Base-by-base conservation (phyloP, 1,140 invertebrate genomes). In the Sipha flava region DNA sequence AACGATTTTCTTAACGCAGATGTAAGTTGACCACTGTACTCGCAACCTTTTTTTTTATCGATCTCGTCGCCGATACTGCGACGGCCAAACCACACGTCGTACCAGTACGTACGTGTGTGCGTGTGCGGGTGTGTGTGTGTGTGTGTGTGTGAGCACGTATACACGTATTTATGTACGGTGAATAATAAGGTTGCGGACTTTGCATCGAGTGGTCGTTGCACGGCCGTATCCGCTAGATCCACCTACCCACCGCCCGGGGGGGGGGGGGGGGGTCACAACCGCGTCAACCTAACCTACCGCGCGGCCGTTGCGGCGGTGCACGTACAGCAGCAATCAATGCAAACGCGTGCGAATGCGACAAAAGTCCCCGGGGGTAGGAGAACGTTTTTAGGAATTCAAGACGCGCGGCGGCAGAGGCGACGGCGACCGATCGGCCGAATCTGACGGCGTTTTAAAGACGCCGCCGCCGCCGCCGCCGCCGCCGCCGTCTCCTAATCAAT, bases 401-500 rank as follows among this genome's bases (percentile, higher is more conserved):
- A 43, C 73, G 73, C 52, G 23, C 12, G 34, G 49, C 14, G 18
- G 18, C 29, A 9, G 43, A n/a, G n/a, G n/a, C n/a, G n/a, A n/a
- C n/a, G n/a, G 10, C 40, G 34, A 21, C 47, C 70, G 47, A 73
- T 73, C 49, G 73, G 73, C 34, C 52, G 52, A 59, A 77, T 77
- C 49, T 34, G 18, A 14, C 34, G 66, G 40, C 47, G 70, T 77
- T 77, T 77, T 59, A 59, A 43, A 57, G 73, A 77, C 73, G 73
- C 23, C 31, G 72, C 40, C 66, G 23, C 43, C 23, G 66, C 66
- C 40, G 43, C 70, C 40, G 26, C 23, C 26, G 45, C 23, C 47
- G 70, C 70, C 70, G 29, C 26, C 45, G 3, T 43, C 52, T 29
- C 52, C 54, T 77, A 77, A 77, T 77, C 73, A 59, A 77, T 77